Evolutionary conservation across 2,888 invertebrate species (phyloP).

Genomic region (Thymelicus lineola): DNA sequence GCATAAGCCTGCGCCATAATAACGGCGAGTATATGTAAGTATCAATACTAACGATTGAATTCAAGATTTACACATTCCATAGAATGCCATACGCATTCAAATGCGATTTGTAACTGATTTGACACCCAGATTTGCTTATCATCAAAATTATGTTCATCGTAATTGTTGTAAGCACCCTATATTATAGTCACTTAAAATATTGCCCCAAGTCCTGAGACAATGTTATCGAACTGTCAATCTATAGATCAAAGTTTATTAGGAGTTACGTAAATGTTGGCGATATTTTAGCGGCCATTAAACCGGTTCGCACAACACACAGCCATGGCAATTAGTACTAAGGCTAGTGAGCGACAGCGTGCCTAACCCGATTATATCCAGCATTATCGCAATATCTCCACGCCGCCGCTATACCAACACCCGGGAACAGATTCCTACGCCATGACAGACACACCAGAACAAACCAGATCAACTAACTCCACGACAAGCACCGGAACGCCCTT

Average conservation of each 20-base stretch:
- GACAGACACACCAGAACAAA: slow-evolving; percentile 63
- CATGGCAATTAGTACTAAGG: slow-evolving; percentile 77
- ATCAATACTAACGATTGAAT: background rate
- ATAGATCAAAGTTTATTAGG: slow-evolving; percentile 55
- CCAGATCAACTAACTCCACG: slow-evolving; percentile 59
- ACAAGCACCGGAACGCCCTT: slow-evolving; percentile 51
- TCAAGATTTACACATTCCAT: background rate
- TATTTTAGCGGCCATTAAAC: slow-evolving; percentile 70
- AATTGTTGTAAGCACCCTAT: slow-evolving; percentile 11
- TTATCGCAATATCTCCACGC: slow-evolving; percentile 67
- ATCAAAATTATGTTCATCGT: background rate
- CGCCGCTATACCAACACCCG: slow-evolving; percentile 60
- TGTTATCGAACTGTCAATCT: slow-evolving; percentile 71
- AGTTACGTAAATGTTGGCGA: slow-evolving; percentile 67
- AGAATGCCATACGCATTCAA: no score
- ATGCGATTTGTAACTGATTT: no score
- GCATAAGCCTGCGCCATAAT: slow-evolving; percentile 40
- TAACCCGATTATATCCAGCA: slow-evolving; percentile 75
- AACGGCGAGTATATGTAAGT: slow-evolving; percentile 4
- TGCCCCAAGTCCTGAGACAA: slow-evolving; percentile 49
- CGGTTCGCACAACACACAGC: slow-evolving; percentile 70
- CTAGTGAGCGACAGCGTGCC: slow-evolving; percentile 77
- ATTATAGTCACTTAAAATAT: slow-evolving; percentile 27
- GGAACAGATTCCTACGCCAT: slow-evolving; percentile 69
- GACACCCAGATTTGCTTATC: background rate